phyloP scores from a whole-genome alignment of 2,113 vertebrate species.

The Tringa solitaria region DNA sequence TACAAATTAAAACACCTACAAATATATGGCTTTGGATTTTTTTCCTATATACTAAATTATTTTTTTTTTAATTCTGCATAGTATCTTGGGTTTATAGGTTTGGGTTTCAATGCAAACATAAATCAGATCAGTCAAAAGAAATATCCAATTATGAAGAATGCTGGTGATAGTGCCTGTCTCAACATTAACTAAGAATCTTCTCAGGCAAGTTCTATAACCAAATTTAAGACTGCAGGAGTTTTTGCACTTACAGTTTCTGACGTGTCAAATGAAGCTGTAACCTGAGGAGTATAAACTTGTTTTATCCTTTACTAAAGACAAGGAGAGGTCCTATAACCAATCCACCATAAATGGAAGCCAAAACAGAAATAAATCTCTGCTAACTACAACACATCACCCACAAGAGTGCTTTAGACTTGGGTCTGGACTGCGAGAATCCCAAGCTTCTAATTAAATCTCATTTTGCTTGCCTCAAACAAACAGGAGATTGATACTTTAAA shows the following conservation, averaged over 20 bases:
- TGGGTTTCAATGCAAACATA: not conserved
- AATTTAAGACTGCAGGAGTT: not conserved
- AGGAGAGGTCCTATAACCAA: not conserved
- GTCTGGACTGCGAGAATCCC: not conserved
- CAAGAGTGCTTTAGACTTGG: not conserved
- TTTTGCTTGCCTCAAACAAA: not conserved
- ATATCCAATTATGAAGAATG: not conserved
- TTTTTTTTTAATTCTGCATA: not conserved
- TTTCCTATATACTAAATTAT: not conserved
- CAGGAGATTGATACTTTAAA: not conserved
- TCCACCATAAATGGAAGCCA: not conserved
- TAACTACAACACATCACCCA: not conserved
- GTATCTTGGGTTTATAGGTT: not conserved
- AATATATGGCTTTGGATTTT: not conserved
- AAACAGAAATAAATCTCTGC: not conserved
- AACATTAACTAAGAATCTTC: not conserved
- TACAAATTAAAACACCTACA: not conserved
- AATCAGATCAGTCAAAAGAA: not conserved
- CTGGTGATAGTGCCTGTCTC: not conserved
- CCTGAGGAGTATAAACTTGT: accelerated
- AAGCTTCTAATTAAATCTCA: not conserved
- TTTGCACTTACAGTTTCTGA: not conserved
- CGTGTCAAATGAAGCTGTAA: not conserved
- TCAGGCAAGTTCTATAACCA: not conserved
- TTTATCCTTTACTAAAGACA: not conserved